Base-by-base conservation (phyloP, 2,113 vertebrate genomes). In the Parus major region DNA sequence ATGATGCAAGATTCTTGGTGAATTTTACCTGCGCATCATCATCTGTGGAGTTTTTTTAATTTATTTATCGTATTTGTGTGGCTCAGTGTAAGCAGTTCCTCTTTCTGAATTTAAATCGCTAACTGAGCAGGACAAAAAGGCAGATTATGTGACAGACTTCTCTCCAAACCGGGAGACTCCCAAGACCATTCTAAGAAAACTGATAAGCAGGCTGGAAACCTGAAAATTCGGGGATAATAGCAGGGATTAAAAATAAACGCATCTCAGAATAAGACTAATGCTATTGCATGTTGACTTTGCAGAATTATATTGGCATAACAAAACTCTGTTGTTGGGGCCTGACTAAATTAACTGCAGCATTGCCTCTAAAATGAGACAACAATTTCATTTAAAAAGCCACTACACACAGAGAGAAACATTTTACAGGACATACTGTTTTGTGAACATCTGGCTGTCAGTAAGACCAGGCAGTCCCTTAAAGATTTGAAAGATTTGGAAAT, bases 241-340 rank as follows among this genome's bases (percentile, higher is more conserved):
- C 28, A 93, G 70, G 25, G 35, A 86, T 80, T 66, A 76, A 88
- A 79, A 79, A 77, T 15, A n/a, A 65, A 56, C n/a, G 49, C 12
- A 50, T 17, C 49, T 63, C 44, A 28, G 44, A 71, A 33, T 39
- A 78, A 56, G 9, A n/a, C 31, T 49, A 59, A 75, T 61, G 31
- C 18, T 69, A 39, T 6, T 65, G 50, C 27, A 56, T 16, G 12
- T 28, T 0, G 5, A 39, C 3, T 2, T 3, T 35, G 61, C 36
- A 61, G 36, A 44, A 87, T 44, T 42, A 69, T 8, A 39, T 1
- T 52, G 52, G 56, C 17, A n/a, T 33, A 59, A 75, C 17, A 75
- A 57, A 82, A 28, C 15, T 22, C 6, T 14, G 7, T 5, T 52
- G 17, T 27, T 90, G 44, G 36, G 19, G 11, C 21, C 56, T 76